Evolutionary conservation across 2,113 vertebrate genomes (phyloP).

Genomic region (Oenanthe oenanthe): DNA sequence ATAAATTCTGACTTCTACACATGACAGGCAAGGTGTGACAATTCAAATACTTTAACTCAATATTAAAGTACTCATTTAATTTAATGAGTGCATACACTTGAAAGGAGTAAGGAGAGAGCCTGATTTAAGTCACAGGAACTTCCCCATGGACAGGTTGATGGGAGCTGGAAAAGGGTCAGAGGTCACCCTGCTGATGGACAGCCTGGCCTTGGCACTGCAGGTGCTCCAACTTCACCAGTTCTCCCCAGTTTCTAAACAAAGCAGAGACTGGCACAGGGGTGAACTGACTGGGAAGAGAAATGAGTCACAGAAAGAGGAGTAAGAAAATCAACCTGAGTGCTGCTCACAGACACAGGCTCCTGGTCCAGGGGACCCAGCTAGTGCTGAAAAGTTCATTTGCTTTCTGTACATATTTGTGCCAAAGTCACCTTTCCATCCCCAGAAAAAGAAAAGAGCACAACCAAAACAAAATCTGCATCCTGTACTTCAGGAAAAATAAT

Average conservation of each 20-base stretch:
- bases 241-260: not conserved
- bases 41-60: not conserved
- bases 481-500: slow-evolving; percentile 73
- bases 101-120: not conserved
- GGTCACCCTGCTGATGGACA: not conserved
- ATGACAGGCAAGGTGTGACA: not conserved
- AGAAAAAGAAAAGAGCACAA: slow-evolving; percentile 16
- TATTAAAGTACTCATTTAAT: not conserved
- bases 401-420: not conserved
- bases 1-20: not conserved
- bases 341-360: not conserved
- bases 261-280: not conserved
- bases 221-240: not conserved
- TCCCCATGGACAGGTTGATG: not conserved
- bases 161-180: not conserved
- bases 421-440: slow-evolving; percentile 48
- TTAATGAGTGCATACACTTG: not conserved
- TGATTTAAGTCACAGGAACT: not conserved
- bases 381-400: not conserved
- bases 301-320: not conserved
- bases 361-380: not conserved
- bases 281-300: not conserved
- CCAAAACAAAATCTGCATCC: slow-evolving; percentile 75
- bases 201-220: not conserved
- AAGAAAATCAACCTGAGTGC: not conserved